These are phyloP conservation scores for Vulpes ferrilata DNA, from an alignment of 2,113 vertebrate species.

Conservation along the genomic window DNA sequence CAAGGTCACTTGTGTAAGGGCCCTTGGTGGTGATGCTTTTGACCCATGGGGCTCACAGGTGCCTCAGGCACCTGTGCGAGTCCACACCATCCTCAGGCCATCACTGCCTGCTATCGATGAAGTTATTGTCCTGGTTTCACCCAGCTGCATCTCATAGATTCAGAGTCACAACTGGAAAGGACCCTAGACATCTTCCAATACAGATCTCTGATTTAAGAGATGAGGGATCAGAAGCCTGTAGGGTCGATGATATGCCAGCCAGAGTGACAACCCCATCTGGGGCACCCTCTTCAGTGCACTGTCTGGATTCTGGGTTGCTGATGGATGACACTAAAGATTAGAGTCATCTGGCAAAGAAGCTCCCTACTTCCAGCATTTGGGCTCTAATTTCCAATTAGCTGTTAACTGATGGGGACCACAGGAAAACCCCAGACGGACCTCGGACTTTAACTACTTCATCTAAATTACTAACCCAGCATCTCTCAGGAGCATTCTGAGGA, in stretches of 20 bases:
- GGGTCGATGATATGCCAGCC: neutral
- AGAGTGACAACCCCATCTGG: neutral
- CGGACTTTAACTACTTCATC: neutral
- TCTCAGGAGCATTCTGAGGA: neutral
- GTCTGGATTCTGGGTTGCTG: no score
- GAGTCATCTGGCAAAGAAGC: neutral
- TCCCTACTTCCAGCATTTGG: neutral
- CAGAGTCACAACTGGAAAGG: neutral
- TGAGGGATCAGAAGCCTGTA: neutral
- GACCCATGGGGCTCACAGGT: neutral
- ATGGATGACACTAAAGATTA: neutral
- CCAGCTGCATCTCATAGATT: neutral
- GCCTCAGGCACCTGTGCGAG: neutral
- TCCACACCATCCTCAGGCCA: neutral
- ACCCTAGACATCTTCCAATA: neutral
- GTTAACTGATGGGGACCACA: neutral
- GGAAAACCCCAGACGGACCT: neutral
- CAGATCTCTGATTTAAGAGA: neutral
- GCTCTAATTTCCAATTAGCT: neutral
- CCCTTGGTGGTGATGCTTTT: neutral
- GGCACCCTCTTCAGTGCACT: neutral
- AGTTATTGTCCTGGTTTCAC: neutral
- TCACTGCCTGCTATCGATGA: neutral
- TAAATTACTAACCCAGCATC: neutral
- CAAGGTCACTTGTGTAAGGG: neutral